phyloP scores from a whole-genome alignment of 2,888 invertebrate genomes.

The Apomyelois bistriatella region DNA sequence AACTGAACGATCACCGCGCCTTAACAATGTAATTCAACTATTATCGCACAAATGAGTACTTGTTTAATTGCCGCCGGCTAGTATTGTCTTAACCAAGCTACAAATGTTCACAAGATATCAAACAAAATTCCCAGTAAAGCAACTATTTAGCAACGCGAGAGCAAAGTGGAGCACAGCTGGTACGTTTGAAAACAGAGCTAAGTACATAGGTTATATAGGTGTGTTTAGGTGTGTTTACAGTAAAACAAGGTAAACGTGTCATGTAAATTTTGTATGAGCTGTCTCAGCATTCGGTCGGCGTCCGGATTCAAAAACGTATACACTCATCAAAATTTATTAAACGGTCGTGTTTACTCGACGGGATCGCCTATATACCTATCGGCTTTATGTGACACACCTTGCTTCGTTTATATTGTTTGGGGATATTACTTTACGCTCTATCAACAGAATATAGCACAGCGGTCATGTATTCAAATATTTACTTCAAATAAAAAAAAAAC shows the following conservation, averaged over 20 bases:
- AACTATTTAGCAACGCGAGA: constrained; percentile 2
- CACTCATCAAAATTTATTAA: constrained; percentile 47
- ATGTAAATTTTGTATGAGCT: constrained; percentile 54
- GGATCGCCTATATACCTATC: constrained; percentile 22
- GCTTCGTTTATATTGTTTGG: constrained; percentile 3
- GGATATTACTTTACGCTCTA: constrained; percentile 3
- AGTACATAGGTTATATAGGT: background rate
- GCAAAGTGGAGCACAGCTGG: constrained; percentile 3
- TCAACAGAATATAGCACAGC: background rate
- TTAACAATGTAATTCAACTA: no score
- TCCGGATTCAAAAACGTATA: constrained; percentile 39
- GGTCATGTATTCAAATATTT: background rate
- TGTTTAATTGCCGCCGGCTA: background rate
- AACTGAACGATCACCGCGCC: no score
- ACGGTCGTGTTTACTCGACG: constrained; percentile 28
- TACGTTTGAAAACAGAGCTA: background rate
- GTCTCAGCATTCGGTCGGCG: constrained; percentile 42
- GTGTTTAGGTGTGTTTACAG: constrained; percentile 29
- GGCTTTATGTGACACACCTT: constrained; percentile 16
- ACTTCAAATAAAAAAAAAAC: no score
- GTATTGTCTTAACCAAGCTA: background rate
- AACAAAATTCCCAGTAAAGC: background rate
- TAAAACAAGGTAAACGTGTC: constrained; percentile 41
- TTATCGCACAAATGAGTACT: background rate
- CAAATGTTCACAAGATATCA: constrained; percentile 1